Evolutionary conservation across 2,113 vertebrate genomes (phyloP), one percentile per base, ranked within the genome.

Genomic region (Bos indicus): DNA sequence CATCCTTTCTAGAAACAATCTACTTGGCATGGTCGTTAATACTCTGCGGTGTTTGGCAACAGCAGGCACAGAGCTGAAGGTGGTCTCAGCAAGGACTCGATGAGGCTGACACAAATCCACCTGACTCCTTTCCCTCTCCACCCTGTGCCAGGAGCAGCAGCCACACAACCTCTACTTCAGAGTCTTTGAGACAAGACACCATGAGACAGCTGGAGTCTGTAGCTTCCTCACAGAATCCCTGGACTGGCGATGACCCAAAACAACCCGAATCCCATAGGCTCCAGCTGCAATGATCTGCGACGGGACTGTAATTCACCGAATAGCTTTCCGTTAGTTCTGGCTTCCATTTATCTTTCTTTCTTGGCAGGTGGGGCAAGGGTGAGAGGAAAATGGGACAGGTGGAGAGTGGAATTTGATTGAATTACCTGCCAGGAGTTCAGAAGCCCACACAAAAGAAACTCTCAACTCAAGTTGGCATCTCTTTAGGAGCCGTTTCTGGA

Each of bases 291-390:
- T 83, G 60, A 57, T 82, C 91, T 90, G 83, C 48, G 33, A 56
- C 5, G 46, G 86, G 91, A 97, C 96, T 74, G 60, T 77, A 91
- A 97, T 91, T 94, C 86, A 89, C 71, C 86, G 87, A 87, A 93
- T 87, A 85, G 77, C 91, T 95, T 92, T 82, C 40, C 21, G 90
- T 97, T 95, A 88, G 88, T 93, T 92, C 97, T 97, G 94, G 86
- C 97, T 95, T 54, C 97, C 62, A 94, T 97, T 97, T 85, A 87
- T 96, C 95, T 97, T 96, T 95, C 90, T 92, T 82, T 46, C 86
- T 94, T 97, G 86, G 91, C 96, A 97, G 94, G 93, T 96, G 97
- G 96, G 86, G 78, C 94, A 97, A 94, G 90, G 93, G 80, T 93
- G 90, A 97, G 78, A 93, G 54, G 51, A 85, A 89, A 95, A 85